Evolutionary conservation across 2,888 invertebrate genomes (phyloP).

Genomic region (Drosophila fungiperda): DNA sequence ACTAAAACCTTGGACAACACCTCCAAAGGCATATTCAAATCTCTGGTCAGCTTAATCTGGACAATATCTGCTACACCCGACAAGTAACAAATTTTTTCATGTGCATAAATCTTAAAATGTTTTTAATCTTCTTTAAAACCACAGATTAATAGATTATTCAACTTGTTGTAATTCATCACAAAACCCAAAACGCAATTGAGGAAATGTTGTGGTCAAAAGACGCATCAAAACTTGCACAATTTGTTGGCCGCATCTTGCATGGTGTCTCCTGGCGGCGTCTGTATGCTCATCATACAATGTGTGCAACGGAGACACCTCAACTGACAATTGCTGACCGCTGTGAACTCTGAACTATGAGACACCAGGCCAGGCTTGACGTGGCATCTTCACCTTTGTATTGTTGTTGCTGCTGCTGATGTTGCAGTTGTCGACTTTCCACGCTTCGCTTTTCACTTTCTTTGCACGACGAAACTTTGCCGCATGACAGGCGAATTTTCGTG

Average conservation of each 20-base stretch:
- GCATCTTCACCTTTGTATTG: conserved; percentile 46
- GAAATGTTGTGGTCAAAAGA: conserved; percentile 28
- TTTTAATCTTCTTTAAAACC: background rate
- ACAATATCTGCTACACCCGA: background rate
- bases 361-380: conserved; percentile 34
- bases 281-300: conserved; percentile 35
- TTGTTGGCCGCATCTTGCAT: conserved; percentile 23
- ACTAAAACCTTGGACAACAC: background rate
- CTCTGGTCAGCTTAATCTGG: background rate
- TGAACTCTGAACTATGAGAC: conserved; percentile 46
- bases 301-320: conserved; percentile 22
- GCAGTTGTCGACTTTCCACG: conserved; percentile 73
- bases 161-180: conserved; percentile 18
- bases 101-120: conserved; percentile 1
- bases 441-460: conserved; percentile 75
- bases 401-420: conserved; percentile 4
- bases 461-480: conserved; percentile 67
- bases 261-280: conserved; percentile 15
- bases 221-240: conserved; percentile 51
- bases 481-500: conserved; percentile 56
- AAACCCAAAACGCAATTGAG: conserved; percentile 20
- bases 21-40: background rate
- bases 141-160: conserved; percentile 18
- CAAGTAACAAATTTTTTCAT: background rate
- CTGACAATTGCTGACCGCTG: conserved; percentile 61